Evolutionary conservation across 92 coral and sea anemone species (phyloP), one percentile per base, ranked within the genome.

Genomic region (Siderastrea siderea): DNA sequence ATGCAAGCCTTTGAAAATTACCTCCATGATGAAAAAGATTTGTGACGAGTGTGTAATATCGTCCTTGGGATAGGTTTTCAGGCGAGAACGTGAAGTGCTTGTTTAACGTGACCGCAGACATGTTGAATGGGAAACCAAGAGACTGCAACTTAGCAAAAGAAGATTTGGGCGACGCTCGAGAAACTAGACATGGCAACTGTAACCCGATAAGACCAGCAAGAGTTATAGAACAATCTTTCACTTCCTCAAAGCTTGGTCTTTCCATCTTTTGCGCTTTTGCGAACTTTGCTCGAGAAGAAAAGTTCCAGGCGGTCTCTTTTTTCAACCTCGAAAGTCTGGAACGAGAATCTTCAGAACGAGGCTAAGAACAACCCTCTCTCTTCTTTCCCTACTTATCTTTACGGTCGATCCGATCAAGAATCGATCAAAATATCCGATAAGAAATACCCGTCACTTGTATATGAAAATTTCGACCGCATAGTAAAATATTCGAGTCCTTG

Each of bases 51-150:
- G 99, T 96, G 76, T 96, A 79, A 72, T 82, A 93, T 59, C 99
- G 88, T 75, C 98, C 98, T 65, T 82, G 88, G 46, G 62, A 50
- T 68, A 96, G 72, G 62, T 96, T 96, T 70, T 90, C 94, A 12
- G 96, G 94, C 1, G 99, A 96, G 74, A 96, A 96, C 26, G 98
- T 72, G 81, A 96, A 91, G 74, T 96, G 99, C 14, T 77, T 71
- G 72, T 82, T 87, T 64, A 96, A 84, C 6, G 91, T 87, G 14
- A 15, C 26, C 62, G 61, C 80, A n/a, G 90, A 57, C 93, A 96
- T 79, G 74, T 93, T 93, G 83, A 96, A 96, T 12, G 95, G 95
- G 68, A 93, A 91, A 17, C 98, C 98, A 19, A 91, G 71, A 3
- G 59, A 55, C 59, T 95, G 95, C n/a, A 93, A 81, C n/a, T 68